phyloP scores from a whole-genome alignment of 2,888 invertebrate species.

The Drosophila rubida region DNA sequence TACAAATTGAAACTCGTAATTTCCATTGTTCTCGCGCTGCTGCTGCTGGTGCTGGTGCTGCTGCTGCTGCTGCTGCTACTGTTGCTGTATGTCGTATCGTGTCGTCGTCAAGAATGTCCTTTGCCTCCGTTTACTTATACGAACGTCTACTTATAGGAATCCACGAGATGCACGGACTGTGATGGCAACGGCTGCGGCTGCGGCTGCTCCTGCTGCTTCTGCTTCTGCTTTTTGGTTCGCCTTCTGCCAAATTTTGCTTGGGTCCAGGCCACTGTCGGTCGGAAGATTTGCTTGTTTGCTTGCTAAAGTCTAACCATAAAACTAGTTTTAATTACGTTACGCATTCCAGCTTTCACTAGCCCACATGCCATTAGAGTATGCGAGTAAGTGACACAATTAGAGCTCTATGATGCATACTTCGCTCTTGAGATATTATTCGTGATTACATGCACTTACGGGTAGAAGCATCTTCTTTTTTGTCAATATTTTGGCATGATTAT shows the following conservation, averaged over 20 bases:
- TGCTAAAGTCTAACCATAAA: constrained; percentile 43
- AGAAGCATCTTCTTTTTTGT: not conserved
- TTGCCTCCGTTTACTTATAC: constrained; percentile 17
- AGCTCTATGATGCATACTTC: not conserved
- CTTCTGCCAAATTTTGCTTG: constrained; percentile 26
- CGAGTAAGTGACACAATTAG: constrained; percentile 9
- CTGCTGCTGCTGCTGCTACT: constrained; percentile 13
- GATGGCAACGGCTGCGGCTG: constrained; percentile 8
- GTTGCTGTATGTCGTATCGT: constrained; percentile 10
- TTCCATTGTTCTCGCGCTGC: constrained; percentile 79
- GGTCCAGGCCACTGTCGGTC: constrained; percentile 14
- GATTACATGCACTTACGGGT: not conserved
- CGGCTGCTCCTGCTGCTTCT: not conserved
- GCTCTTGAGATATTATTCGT: not conserved
- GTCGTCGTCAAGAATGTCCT: constrained; percentile 43
- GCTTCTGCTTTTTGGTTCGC: not conserved
- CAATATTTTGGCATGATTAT: not conserved
- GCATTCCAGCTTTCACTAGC: constrained; percentile 48
- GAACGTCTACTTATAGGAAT: constrained; percentile 4
- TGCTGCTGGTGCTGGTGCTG: not conserved
- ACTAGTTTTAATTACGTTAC: constrained; percentile 82
- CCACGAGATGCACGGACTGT: constrained; percentile 11
- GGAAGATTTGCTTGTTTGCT: not conserved
- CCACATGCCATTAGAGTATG: not conserved
- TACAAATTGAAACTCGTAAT: constrained; percentile 85